Base-by-base conservation (phyloP, 1,140 invertebrate species). In the Euschistus heros region DNA sequence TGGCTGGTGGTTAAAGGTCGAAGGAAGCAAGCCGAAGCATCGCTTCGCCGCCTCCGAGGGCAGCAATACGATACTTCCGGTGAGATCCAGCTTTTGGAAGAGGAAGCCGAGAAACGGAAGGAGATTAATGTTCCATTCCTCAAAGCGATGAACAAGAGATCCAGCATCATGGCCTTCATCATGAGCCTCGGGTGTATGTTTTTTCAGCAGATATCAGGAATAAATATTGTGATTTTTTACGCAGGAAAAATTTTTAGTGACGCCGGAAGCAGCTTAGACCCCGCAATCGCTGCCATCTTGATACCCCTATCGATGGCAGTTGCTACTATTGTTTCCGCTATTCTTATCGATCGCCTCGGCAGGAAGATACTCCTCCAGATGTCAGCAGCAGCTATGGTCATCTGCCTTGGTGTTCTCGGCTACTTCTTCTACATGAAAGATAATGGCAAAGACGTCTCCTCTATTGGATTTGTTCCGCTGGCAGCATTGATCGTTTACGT, bases 151-250 rank as follows among this genome's bases (percentile, higher is more conserved):
- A 77, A 73, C 0, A 79, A 80, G 59, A 80, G 76, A 67, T 80
- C 82, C 15, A 81, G 81, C 0, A 72, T 80, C 13, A 89, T 84
- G 73, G 86, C 84, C 2, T 72, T 92, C 14, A 67, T 84, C 14
- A 87, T 94, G 22, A 83, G 82, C 52, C 81, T 88, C 68, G 83
- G 84, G 8, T 76, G 94, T 2, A 91, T 94, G 87, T 75, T 89
- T 59, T 87, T 92, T 74, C 91, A 93, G 72, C 91, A 94, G 73
- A 75, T 93, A 42, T 86, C 84, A 63, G 89, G 91, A 47, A 88
- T 94, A 10, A 93, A 93, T 70, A 87, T 86, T 0, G 86, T 93
- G 20, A 85, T 91, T 63, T 92, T 92, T 73, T 92, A 91, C 69
- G 79, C 86, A 0, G 80, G 80, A 0, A 71, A 75, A 0, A 92